Evolutionary conservation across 1,140 invertebrate species (phyloP).

Genomic region (Mercenaria mercenaria): DNA sequence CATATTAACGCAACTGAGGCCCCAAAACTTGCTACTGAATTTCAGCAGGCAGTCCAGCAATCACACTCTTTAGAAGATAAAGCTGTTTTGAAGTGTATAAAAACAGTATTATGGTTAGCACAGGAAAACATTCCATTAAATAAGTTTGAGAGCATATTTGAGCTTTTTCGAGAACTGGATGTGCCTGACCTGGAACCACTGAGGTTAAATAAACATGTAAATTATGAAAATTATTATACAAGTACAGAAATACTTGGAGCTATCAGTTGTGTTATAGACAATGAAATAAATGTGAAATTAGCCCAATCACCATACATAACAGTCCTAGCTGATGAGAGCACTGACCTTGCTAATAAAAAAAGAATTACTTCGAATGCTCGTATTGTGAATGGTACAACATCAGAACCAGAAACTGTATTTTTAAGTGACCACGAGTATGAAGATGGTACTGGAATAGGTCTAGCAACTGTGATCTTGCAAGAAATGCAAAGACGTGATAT

Average conservation of each 20-base stretch:
- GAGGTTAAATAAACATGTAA: neutral
- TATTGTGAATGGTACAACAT: neutral
- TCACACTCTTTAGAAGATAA: neutral
- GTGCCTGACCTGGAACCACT: neutral
- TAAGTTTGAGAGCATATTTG: neutral
- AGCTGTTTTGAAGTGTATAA: neutral
- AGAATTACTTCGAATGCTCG: neutral
- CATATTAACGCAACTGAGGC: neutral
- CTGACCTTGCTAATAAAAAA: neutral
- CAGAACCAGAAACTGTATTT: neutral
- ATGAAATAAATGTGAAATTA: neutral
- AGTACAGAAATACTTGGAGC: neutral
- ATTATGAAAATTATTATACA: neutral
- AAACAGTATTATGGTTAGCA: neutral
- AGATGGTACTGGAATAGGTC: constrained; percentile 5
- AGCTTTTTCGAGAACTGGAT: neutral
- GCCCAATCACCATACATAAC: neutral
- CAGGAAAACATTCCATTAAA: neutral
- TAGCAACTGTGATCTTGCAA: neutral
- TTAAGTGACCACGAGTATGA: neutral
- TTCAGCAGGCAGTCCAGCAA: neutral
- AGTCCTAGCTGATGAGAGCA: neutral
- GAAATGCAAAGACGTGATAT: neutral
- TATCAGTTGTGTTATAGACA: neutral
- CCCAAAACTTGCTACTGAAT: neutral